These are phyloP conservation scores for Zaprionus bogoriensis DNA, from an alignment of 2,888 invertebrate genomes.

Conservation along the genomic window DNA sequence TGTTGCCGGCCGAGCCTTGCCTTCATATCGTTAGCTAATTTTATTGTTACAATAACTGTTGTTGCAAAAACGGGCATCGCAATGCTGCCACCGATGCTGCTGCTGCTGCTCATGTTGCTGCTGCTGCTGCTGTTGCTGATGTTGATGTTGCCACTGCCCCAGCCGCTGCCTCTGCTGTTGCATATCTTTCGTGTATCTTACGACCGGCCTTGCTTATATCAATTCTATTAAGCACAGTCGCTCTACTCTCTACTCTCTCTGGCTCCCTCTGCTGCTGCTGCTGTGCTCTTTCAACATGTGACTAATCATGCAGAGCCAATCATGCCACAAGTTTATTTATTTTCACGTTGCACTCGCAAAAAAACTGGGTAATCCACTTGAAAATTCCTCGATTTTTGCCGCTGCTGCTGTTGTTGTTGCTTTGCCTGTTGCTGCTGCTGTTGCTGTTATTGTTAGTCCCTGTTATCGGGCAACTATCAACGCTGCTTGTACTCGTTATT, in stretches of 20 bases:
- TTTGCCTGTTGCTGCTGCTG: constrained; percentile 20
- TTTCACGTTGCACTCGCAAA: constrained; percentile 71
- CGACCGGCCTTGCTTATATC: constrained; percentile 74
- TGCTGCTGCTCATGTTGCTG: constrained; percentile 15
- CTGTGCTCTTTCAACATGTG: constrained; percentile 62
- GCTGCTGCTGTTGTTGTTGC: constrained; percentile 31
- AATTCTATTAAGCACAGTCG: constrained; percentile 73
- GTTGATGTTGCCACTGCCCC: constrained; percentile 24
- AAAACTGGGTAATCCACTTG: constrained; percentile 76
- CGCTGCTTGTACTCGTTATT: constrained; percentile 73
- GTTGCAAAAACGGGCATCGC: constrained; percentile 53
- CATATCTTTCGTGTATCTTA: constrained; percentile 72
- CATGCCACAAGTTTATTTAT: constrained; percentile 77
- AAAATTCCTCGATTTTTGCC: constrained; percentile 71
- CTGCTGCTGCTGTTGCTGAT: constrained; percentile 13
- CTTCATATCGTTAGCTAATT: constrained; percentile 78
- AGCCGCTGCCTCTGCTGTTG: constrained; percentile 32
- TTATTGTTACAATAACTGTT: constrained; percentile 78
- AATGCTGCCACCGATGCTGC: constrained; percentile 54
- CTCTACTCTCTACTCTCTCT: not conserved
- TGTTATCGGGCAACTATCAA: constrained; percentile 72
- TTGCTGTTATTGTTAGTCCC: constrained; percentile 36
- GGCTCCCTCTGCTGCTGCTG: constrained; percentile 2
- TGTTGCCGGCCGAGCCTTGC: constrained; percentile 65
- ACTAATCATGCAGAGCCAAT: constrained; percentile 76